Evolutionary conservation across 1,140 invertebrate genomes (phyloP), one percentile per base, ranked within the genome.

Genomic region (Leptonema lineaticorne): DNA sequence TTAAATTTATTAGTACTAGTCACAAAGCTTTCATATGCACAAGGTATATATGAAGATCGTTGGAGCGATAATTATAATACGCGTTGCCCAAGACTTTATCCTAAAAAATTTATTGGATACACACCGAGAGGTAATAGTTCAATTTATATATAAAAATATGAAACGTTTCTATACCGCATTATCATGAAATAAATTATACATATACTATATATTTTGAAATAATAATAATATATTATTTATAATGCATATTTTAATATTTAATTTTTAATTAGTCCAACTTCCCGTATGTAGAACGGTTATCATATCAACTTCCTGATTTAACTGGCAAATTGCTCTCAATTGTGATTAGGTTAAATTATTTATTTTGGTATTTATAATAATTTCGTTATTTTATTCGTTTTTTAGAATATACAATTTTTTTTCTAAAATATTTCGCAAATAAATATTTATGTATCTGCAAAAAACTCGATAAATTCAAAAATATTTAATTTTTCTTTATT

Each of bases 71-170:
- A 79, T 64, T 81, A 81, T 75, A 80, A 74, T 65, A 81, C 78
- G 73, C 79, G 79, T 69, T 83, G 81, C 56, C 79, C 81, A 7
- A 79, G 80, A 74, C 71, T 83, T 41, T 81, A 78, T 74, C 80
- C 81, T 26, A 82, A 80, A 73, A 81, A 81, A 76, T 82, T 83
- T 62, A 74, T 80, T 46, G 81, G 81, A 73, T 81, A 77, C 74
- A 75, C 78, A 70, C 81, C 81, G 70, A 75, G 78, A 50, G 81
- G 81, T 83, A 78, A 7, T 62, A 24, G 24, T 27, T 3, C 3
- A 16, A n/a, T 1, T 28, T 30, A 48, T 5, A 16, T 48, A 24
- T 48, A 24, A 20, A 20, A 20, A 20, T 48, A 48, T 20, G 16
- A 9, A 48, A 33, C 11, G 30, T 18, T 14, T 20, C 8, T 2